phyloP scores from a whole-genome alignment of 2,797 vertebrate genomes.

The Hydrophis major region DNA sequence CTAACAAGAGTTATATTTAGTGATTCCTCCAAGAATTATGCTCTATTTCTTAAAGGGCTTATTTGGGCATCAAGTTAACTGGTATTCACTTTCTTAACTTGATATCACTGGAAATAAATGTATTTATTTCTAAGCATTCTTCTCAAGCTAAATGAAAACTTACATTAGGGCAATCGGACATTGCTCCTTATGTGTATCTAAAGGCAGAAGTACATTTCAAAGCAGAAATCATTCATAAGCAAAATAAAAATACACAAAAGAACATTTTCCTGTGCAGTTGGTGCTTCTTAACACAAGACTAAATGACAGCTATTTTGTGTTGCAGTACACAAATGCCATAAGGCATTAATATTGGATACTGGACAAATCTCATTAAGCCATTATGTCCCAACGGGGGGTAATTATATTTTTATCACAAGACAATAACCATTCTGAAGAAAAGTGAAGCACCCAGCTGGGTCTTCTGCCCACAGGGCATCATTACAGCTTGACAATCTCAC shows the following conservation, averaged over 20 bases:
- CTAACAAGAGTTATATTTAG: not conserved
- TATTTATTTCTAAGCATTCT: not conserved
- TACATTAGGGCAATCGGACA: not conserved
- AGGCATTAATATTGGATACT: constrained; percentile 42
- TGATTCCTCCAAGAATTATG: not conserved
- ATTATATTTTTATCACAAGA: constrained; percentile 62
- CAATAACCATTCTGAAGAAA: constrained; percentile 55
- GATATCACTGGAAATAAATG: not conserved
- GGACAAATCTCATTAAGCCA: constrained; percentile 53
- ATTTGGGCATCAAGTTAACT: not conserved
- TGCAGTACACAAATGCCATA: constrained; percentile 20
- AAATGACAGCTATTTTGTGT: constrained; percentile 35
- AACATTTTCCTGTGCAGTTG: constrained; percentile 20
- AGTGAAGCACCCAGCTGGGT: constrained; percentile 51
- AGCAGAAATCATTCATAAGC: not conserved
- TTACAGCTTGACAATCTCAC: constrained; percentile 60
- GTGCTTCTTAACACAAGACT: constrained; percentile 19
- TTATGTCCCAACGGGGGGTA: constrained; percentile 51
- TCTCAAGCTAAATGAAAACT: not conserved
- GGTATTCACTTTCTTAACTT: not conserved
- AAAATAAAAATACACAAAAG: constrained; percentile 9
- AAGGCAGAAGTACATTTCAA: not conserved
- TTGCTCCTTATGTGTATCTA: not conserved
- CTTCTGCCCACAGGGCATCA: constrained; percentile 36
- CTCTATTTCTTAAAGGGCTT: not conserved